Percentiles rank a stretch among this genome's conserved stretches.
phyloP scores from a whole-genome alignment of 2,113 vertebrate species.

The Psilopogon haemacephalus region DNA sequence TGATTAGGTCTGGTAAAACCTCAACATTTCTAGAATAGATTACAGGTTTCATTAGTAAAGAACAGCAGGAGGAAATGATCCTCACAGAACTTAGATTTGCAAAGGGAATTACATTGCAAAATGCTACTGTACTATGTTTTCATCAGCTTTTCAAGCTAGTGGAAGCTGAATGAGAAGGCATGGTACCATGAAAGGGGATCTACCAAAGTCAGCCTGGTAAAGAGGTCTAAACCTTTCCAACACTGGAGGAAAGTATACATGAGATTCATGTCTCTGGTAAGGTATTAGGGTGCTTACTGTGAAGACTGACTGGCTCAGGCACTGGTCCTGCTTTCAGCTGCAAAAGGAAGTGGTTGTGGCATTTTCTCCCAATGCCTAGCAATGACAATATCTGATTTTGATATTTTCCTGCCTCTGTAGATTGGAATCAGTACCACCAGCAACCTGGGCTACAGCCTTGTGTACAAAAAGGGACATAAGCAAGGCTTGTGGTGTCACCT shows the following conservation, averaged over 20 bases:
- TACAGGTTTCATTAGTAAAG: neutral
- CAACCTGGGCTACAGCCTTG: neutral
- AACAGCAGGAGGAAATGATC: neutral
- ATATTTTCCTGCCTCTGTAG: neutral
- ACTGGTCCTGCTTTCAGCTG: neutral
- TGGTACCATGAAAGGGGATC: neutral
- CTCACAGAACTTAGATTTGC: neutral
- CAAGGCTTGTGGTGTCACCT: neutral
- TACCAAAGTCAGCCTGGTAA: neutral
- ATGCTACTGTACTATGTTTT: neutral
- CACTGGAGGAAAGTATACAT: neutral
- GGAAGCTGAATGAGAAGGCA: neutral
- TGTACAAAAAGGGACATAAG: neutral
- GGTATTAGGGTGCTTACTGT: neutral
- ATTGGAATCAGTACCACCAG: neutral
- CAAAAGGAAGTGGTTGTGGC: neutral
- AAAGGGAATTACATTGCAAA: neutral
- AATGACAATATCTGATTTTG: neutral
- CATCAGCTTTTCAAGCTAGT: neutral
- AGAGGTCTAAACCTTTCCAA: neutral
- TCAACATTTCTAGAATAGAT: neutral
- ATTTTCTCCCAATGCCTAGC: neutral
- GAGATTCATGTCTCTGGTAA: neutral
- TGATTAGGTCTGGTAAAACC: neutral
- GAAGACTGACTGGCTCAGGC: neutral